phyloP scores from a whole-genome alignment of 2,113 vertebrate genomes.

The Upupa epops region DNA sequence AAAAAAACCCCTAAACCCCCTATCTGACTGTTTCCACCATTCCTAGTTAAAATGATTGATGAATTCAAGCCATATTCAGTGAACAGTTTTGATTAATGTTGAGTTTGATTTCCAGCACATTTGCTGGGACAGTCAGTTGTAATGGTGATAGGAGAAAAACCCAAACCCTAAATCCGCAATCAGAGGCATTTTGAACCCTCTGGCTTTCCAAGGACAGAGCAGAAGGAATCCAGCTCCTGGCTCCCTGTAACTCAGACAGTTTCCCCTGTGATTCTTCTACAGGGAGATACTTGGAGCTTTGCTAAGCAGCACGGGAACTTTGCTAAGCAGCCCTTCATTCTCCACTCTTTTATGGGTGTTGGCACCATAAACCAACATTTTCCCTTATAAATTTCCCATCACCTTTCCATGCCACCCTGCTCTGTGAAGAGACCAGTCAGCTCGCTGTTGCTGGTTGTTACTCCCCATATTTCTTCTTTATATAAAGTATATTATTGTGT shows the following conservation, averaged over 20 bases:
- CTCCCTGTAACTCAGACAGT: rapidly evolving
- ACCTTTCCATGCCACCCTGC: rapidly evolving
- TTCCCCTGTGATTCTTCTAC: not conserved
- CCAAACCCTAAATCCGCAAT: rapidly evolving
- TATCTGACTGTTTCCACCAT: not conserved
- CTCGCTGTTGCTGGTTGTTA: rapidly evolving
- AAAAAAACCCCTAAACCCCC: not conserved
- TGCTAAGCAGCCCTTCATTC: not conserved
- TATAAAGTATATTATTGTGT: too few relatives aligned
- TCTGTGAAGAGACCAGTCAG: not conserved
- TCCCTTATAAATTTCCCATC: not conserved
- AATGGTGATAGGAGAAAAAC: not conserved
- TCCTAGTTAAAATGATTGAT: not conserved
- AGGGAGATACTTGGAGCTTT: not conserved
- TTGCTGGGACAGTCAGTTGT: not conserved
- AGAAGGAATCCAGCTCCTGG: not conserved
- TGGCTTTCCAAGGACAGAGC: not conserved
- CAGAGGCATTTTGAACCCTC: rapidly evolving
- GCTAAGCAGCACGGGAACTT: not conserved
- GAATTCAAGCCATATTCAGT: not conserved
- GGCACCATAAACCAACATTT: not conserved
- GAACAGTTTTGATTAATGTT: not conserved
- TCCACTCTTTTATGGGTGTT: not conserved
- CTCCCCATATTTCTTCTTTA: not conserved
- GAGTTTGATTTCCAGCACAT: rapidly evolving